Conservation (phyloP, 2,797 vertebrate genomes). For the Ciconia nigra region DNA sequence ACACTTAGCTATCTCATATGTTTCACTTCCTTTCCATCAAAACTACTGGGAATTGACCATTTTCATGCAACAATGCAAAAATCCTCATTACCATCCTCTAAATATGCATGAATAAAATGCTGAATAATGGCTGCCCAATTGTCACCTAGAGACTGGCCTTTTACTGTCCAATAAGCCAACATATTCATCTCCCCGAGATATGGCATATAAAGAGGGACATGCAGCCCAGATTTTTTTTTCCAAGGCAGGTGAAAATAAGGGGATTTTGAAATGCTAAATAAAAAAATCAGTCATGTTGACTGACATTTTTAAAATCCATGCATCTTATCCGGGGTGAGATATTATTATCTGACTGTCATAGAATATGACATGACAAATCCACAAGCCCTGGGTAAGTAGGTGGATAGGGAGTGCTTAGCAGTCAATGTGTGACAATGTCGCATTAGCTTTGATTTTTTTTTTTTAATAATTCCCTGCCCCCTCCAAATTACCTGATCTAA, state of each 20-base stretch:
- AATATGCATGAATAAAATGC: conserved; percentile 99
- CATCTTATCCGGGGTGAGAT: conserved; percentile 86
- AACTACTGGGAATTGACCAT: conserved; percentile 86
- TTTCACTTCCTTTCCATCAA: conserved; percentile 76
- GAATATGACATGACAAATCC: conserved; percentile 86
- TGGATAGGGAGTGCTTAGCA: conserved; percentile 84
- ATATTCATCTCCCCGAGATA: conserved; percentile 92
- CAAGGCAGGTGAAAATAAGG: conserved; percentile 79
- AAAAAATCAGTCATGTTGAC: conserved; percentile 85
- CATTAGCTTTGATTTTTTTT: conserved; percentile 77
- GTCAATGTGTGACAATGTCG: conserved; percentile 74
- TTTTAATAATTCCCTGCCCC: conserved; percentile 26
- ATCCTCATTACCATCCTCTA: conserved; percentile 97
- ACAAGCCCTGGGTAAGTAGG: conserved; percentile 80
- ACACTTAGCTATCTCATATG: conserved; percentile 74
- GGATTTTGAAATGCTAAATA: conserved; percentile 89
- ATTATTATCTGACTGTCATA: conserved; percentile 90
- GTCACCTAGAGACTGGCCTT: conserved; percentile 95
- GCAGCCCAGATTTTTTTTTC: conserved; percentile 59
- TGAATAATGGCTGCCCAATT: conserved; percentile 89
- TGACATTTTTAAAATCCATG: conserved; percentile 89
- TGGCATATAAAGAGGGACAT: conserved; percentile 86
- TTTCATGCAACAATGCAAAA: conserved; percentile 99
- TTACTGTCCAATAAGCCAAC: conserved; percentile 96
- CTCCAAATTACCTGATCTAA: conserved; percentile 53